These are phyloP conservation scores for Cranoglanis bouderius DNA, from an alignment of 2,113 vertebrate genomes.

Conservation along the genomic window DNA sequence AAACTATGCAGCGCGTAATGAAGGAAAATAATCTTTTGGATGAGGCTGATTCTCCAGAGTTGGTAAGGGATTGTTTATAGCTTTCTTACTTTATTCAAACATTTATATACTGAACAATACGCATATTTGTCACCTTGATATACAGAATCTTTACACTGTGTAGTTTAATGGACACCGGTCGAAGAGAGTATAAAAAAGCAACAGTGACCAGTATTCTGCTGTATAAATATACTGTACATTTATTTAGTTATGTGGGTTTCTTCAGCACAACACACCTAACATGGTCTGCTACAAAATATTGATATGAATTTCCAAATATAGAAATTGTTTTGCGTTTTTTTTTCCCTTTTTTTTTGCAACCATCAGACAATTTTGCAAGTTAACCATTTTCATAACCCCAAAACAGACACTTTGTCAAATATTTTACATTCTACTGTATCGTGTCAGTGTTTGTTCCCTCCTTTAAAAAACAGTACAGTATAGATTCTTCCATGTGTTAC, in stretches of 20 bases:
- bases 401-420: neutral
- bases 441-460: neutral
- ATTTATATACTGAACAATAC: neutral
- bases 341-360: neutral
- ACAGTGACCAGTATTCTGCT: neutral
- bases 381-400: neutral
- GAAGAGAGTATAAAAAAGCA: too few relatives aligned
- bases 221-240: neutral
- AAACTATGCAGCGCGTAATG: conserved; percentile 16
- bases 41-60: neutral
- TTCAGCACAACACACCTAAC: neutral
- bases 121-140: neutral
- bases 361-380: neutral
- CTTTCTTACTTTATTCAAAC: neutral
- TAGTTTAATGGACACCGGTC: too few relatives aligned
- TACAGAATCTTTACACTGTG: neutral
- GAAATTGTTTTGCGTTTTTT: neutral
- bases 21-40: neutral
- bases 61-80: conserved; percentile 31
- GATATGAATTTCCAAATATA: neutral
- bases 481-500: neutral
- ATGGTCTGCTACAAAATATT: neutral
- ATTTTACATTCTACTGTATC: neutral
- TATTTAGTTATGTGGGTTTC: neutral
- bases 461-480: neutral